Evolutionary conservation across 2,888 invertebrate species (phyloP), one percentile per base, ranked within the genome.

Genomic region (Choristoneura rosaceana): DNA sequence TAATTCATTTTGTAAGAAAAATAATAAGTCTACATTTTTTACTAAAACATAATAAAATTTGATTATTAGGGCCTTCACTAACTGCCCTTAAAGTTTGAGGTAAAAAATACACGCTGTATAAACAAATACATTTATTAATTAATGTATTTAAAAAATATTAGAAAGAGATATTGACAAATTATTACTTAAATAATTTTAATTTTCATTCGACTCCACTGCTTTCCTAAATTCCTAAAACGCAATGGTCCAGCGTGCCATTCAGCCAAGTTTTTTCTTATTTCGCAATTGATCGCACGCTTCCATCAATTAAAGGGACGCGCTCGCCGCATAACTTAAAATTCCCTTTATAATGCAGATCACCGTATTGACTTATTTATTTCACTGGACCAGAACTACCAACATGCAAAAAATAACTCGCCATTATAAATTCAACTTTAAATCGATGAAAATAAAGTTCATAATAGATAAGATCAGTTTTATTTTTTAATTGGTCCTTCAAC

Each of bases 281-380:
- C 82, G 90, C 92, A 90, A 93, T 92, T 90, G 92, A 93, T 92
- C 78, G 87, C 88, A 90, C 85, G 88, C 90, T 86, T 86, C 83
- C 82, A 86, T 85, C 90, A 92, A 92, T 93, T 91, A 93, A 92
- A 85, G 87, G 86, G 84, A 79, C 83, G 84, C 85, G 79, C 79
- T 80, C 80, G 86, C 82, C 87, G 88, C 89, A 90, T 90, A 91
- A 91, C 92, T 91, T 86, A 90, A 90, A 85, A 86, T 88, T 87
- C 83, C 90, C 89, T 89, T 93, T 92, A 90, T 92, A 88, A 93
- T 93, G 93, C 88, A 93, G 86, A 93, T 93, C 89, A 90, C 85
- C 90, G 89, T 90, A 91, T 92, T 92, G 92, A 92, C 76, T 76
- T 76, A 81, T 79, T 77, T 77, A 76, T 78, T 80, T 77, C 74